Evolutionary conservation across 2,113 vertebrate genomes (phyloP).

Genomic region (Bucco capensis): DNA sequence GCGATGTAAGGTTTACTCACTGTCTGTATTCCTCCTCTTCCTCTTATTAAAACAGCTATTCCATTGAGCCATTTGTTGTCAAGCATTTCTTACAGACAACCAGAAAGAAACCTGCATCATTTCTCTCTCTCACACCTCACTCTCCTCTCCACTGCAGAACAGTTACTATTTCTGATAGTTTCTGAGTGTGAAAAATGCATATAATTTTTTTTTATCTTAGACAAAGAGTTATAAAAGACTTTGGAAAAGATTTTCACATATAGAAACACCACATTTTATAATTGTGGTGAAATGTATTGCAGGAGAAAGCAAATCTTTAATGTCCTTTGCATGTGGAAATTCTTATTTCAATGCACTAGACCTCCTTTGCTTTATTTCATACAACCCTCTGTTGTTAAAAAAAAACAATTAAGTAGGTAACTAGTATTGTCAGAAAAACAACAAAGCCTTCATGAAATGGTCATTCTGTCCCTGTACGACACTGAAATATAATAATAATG

Average conservation of each 20-base stretch:
- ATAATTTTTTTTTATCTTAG: background rate
- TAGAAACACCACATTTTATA: background rate
- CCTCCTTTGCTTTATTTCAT: background rate
- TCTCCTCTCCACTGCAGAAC: background rate
- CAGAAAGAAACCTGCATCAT: fast-evolving
- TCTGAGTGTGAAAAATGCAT: background rate
- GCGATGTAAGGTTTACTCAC: background rate
- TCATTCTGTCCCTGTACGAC: background rate
- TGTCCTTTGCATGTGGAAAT: background rate
- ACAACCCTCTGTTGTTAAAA: background rate
- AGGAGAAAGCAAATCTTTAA: background rate
- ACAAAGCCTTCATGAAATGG: background rate
- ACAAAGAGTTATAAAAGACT: background rate
- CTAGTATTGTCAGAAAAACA: background rate
- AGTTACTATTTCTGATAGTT: background rate
- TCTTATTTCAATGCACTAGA: background rate
- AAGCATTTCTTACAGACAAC: background rate
- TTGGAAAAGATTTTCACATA: background rate
- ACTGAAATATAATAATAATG: too few species aligned
- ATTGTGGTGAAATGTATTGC: background rate
- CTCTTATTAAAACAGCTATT: background rate
- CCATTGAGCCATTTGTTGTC: background rate
- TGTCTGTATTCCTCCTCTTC: background rate
- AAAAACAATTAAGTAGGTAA: background rate
- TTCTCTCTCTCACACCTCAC: background rate